Conservation (phyloP, 2,113 vertebrate genomes). For the Leucosticte australis region DNA sequence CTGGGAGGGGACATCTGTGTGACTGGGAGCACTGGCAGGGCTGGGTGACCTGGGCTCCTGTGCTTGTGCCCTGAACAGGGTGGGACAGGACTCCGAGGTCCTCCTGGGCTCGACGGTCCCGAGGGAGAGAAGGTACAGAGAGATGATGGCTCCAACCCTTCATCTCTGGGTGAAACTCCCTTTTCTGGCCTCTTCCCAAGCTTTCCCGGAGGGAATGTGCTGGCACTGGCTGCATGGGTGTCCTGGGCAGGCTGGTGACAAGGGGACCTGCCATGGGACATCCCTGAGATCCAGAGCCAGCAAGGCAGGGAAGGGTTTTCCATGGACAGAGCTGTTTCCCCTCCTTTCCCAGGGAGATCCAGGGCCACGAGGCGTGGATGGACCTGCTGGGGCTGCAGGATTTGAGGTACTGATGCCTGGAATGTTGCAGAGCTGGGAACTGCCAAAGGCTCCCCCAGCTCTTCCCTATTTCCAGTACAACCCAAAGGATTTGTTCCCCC, state of each 20-base stretch:
- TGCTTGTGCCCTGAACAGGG: constrained; percentile 38
- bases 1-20: not conserved
- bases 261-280: not conserved
- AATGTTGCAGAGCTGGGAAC: not conserved
- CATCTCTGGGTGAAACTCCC: not conserved
- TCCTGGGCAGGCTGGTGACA: not conserved
- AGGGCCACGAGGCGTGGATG: constrained; percentile 65
- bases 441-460: not conserved
- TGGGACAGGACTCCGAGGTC: constrained; percentile 66
- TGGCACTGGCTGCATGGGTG: not conserved
- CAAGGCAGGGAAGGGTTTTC: not conserved
- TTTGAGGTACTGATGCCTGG: constrained; percentile 46
- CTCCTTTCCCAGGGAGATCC: constrained; percentile 70
- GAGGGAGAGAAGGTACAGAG: constrained; percentile 77
- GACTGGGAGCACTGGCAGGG: not conserved
- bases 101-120: constrained; percentile 69
- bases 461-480: not conserved
- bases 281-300: not conserved
- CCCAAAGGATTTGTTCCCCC: not conserved
- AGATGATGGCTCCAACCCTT: not conserved
- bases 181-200: not conserved
- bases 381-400: constrained; percentile 68
- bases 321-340: not conserved
- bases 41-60: not conserved
- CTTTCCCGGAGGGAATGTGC: accelerated